These are phyloP conservation scores for Tursiops truncatus DNA, from an alignment of 2,113 vertebrate genomes.

Conservation along the genomic window DNA sequence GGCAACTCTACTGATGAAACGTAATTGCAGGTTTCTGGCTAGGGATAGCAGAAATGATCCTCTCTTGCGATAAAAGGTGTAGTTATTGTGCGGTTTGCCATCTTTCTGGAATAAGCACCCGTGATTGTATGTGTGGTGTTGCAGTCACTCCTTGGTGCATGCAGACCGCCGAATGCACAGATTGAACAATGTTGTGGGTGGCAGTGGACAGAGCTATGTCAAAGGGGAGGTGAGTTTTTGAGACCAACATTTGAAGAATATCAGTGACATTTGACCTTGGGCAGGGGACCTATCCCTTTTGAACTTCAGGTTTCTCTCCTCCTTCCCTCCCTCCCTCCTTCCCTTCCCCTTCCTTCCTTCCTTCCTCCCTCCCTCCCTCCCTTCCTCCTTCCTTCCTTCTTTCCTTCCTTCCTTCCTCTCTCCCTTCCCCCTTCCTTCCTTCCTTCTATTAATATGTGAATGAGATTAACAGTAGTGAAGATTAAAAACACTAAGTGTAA, in stretches of 20 bases:
- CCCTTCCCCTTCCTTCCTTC: no score
- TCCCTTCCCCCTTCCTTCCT: no score
- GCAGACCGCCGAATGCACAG: rapidly evolving
- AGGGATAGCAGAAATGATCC: neutral
- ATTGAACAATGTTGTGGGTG: rapidly evolving
- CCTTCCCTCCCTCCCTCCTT: neutral
- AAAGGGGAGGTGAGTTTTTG: neutral
- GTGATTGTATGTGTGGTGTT: neutral
- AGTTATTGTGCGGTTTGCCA: neutral
- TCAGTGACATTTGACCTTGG: neutral
- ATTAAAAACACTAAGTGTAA: neutral
- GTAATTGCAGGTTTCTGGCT: neutral
- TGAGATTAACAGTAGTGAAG: neutral
- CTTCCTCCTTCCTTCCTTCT: neutral
- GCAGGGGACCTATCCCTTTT: neutral
- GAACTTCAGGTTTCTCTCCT: neutral
- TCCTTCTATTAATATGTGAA: neutral
- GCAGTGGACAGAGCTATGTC: no score
- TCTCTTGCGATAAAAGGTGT: neutral
- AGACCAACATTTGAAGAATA: neutral
- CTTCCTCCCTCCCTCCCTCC: no score
- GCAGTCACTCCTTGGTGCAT: neutral
- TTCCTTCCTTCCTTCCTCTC: no score
- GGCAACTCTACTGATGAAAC: neutral
- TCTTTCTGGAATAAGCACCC: neutral